These are phyloP conservation scores for Anser cygnoides DNA, from an alignment of 2,113 vertebrate genomes.

Conservation along the genomic window DNA sequence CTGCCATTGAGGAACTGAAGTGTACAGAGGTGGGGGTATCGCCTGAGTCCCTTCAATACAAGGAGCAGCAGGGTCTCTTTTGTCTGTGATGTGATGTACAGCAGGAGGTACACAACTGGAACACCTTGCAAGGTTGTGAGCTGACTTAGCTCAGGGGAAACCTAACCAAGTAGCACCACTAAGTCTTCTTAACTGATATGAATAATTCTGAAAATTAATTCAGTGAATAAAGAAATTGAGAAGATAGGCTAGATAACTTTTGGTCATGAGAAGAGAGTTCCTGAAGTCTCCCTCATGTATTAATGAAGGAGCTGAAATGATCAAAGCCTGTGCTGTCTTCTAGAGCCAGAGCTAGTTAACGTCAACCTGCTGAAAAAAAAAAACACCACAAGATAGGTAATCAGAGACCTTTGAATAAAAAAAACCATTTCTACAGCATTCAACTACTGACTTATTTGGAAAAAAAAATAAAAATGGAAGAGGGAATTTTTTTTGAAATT, in stretches of 20 bases:
- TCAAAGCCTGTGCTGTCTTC: slow-evolving; percentile 66
- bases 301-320: slow-evolving; percentile 48
- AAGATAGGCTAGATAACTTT: slow-evolving; percentile 54
- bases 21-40: neutral
- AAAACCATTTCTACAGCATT: neutral
- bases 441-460: neutral
- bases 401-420: slow-evolving; percentile 17
- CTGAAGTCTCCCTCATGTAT: slow-evolving; percentile 61
- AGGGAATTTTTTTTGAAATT: neutral
- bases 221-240: slow-evolving; percentile 47
- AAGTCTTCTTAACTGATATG: slow-evolving; percentile 36
- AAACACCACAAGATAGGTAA: slow-evolving; percentile 17
- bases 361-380: slow-evolving; percentile 43
- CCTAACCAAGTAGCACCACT: neutral
- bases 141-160: slow-evolving; percentile 35
- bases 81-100: neutral
- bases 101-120: neutral
- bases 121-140: neutral
- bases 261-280: slow-evolving; percentile 48
- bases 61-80: neutral
- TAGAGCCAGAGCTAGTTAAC: slow-evolving; percentile 35
- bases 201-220: slow-evolving; percentile 63
- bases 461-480: neutral
- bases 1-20: neutral
- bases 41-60: neutral